phyloP scores from a whole-genome alignment of 2,888 invertebrate genomes.

The Drosophila infuscata region DNA sequence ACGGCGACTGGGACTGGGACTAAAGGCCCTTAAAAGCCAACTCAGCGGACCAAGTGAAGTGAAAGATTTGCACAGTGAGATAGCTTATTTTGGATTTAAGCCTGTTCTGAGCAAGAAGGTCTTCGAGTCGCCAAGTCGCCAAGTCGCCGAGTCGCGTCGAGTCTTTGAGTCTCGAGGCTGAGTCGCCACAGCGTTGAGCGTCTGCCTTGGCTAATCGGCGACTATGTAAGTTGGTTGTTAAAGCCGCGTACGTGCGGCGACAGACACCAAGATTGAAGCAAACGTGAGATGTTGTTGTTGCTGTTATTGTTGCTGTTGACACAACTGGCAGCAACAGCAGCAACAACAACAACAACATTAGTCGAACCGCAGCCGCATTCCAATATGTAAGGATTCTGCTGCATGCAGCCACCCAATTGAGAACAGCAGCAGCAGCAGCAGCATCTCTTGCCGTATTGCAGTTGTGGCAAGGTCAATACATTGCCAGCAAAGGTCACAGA shows the following conservation, averaged over 20 bases:
- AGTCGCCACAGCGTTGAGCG: constrained; percentile 37
- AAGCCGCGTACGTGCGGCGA: constrained; percentile 78
- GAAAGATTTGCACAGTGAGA: constrained; percentile 75
- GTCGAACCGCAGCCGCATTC: constrained; percentile 73
- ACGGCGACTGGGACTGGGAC: constrained; percentile 14
- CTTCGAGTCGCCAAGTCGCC: constrained; percentile 15
- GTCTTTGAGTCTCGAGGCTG: not conserved
- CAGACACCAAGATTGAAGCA: constrained; percentile 54
- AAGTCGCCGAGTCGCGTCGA: constrained; percentile 1
- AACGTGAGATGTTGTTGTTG: constrained; percentile 37
- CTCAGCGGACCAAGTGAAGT: constrained; percentile 43
- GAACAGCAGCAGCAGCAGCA: constrained; percentile 14
- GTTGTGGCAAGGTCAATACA: constrained; percentile 50
- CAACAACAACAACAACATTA: constrained; percentile 40
- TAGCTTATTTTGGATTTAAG: constrained; percentile 73
- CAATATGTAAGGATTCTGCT: constrained; percentile 75
- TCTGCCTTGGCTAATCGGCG: constrained; percentile 78
- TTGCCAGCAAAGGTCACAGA: constrained; percentile 58
- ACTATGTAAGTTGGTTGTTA: constrained; percentile 80
- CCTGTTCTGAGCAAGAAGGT: constrained; percentile 37
- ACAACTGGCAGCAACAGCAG: constrained; percentile 39
- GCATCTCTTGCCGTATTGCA: constrained; percentile 1
- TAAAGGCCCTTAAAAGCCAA: constrained; percentile 73
- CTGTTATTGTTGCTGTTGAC: constrained; percentile 29
- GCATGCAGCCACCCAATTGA: constrained; percentile 58